Evolutionary conservation across 1,140 invertebrate species (phyloP).

Genomic region (Scaptomyza graminum): DNA sequence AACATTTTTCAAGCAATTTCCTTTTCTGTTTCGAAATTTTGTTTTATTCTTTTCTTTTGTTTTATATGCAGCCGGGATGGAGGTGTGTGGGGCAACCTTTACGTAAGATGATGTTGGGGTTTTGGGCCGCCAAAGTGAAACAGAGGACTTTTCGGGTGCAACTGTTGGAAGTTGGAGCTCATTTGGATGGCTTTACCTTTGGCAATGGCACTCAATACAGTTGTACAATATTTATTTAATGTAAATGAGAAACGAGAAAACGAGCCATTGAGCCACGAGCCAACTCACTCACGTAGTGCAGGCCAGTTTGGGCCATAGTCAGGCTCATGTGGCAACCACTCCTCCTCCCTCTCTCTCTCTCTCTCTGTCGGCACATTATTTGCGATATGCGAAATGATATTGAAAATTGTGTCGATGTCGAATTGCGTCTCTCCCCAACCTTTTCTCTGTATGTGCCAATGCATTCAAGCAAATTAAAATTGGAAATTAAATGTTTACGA

Average conservation of each 20-base stretch:
- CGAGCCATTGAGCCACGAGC: conserved; percentile 15
- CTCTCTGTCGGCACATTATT: background rate
- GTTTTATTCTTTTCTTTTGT: conserved; percentile 25
- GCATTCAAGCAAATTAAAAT: conserved; percentile 80
- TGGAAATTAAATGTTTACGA: conserved; percentile 81
- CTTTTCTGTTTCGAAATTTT: conserved; percentile 28
- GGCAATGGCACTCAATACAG: conserved; percentile 63
- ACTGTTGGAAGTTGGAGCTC: conserved; percentile 53
- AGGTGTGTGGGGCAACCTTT: conserved; percentile 9
- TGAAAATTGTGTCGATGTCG: conserved; percentile 54
- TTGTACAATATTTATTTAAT: conserved; percentile 83
- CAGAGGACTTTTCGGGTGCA: conserved; percentile 45
- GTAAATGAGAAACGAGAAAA: conserved; percentile 78
- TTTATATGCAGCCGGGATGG: conserved; percentile 54
- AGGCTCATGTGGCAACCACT: conserved; percentile 7
- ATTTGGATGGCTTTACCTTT: conserved; percentile 73
- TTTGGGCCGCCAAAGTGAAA: conserved; percentile 29
- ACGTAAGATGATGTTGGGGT: conserved; percentile 59
- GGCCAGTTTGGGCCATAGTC: conserved; percentile 4
- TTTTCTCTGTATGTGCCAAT: conserved; percentile 56
- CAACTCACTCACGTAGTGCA: conserved; percentile 37
- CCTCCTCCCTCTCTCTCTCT: background rate
- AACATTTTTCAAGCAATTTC: conserved; percentile 53
- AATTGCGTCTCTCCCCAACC: conserved; percentile 28
- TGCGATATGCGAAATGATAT: conserved; percentile 43